Conservation (phyloP, 2,888 invertebrate species). For the Eueremaeus valkanovi region DNA sequence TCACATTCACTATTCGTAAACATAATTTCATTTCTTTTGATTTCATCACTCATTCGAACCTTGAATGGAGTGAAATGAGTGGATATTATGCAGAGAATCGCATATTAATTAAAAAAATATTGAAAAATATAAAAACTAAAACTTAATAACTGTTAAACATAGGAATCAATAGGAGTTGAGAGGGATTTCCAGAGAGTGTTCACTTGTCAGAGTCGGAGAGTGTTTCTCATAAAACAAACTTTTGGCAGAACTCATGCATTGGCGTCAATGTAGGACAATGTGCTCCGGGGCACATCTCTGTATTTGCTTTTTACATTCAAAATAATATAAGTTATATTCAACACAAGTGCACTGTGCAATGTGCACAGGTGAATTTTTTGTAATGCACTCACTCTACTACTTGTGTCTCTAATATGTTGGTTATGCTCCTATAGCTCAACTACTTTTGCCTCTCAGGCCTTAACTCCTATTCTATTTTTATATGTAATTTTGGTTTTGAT, state of each 20-base stretch:
- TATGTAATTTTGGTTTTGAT: too few species aligned
- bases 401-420: too few species aligned
- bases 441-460: too few species aligned
- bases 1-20: background rate
- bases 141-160: too few species aligned
- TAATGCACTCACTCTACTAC: background rate
- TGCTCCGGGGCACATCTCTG: background rate
- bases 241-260: background rate
- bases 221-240: background rate
- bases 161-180: background rate
- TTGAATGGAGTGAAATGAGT: background rate
- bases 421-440: too few species aligned
- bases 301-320: background rate
- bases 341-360: too few species aligned
- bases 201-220: background rate
- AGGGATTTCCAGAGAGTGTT: background rate
- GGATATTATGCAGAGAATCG: background rate
- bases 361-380: background rate
- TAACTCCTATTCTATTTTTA: too few species aligned
- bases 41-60: background rate
- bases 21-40: background rate
- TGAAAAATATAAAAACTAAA: background rate
- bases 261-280: slow-evolving; percentile 12
- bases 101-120: background rate
- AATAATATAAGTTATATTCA: too few species aligned